phyloP scores from a whole-genome alignment of 2,113 vertebrate species.

The Monarcha castaneiventris region DNA sequence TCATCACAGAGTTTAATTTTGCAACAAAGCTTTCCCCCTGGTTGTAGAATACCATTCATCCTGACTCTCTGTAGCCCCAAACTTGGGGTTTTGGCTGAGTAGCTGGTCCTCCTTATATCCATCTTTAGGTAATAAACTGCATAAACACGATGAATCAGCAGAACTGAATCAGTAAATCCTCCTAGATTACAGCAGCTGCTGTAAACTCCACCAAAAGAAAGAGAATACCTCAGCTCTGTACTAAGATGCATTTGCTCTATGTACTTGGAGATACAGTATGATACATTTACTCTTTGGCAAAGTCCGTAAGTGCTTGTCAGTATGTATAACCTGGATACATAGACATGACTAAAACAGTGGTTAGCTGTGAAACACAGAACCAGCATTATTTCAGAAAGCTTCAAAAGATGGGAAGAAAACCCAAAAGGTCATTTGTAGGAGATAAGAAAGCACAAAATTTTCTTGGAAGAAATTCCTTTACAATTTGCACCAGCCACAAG shows the following conservation, averaged over 20 bases:
- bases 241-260: not conserved
- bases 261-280: not conserved
- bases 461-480: not conserved
- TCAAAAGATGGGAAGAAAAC: not conserved
- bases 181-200: not conserved
- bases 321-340: not conserved
- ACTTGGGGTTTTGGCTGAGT: not conserved
- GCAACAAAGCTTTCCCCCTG: not conserved
- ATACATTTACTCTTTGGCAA: not conserved
- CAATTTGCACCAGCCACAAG: not conserved
- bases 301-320: not conserved
- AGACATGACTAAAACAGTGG: not conserved
- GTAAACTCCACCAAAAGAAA: not conserved
- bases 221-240: not conserved
- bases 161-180: not conserved
- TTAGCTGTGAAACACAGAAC: not conserved
- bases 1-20: not conserved
- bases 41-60: not conserved
- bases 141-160: conserved; percentile 19
- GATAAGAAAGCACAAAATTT: not conserved
- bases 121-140: not conserved
- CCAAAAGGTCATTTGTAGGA: not conserved
- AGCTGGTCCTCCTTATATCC: not conserved
- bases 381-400: not conserved
- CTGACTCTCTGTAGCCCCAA: not conserved